These are phyloP conservation scores for Lithosia quadra DNA, from an alignment of 2,888 invertebrate genomes.

Conservation along the genomic window DNA sequence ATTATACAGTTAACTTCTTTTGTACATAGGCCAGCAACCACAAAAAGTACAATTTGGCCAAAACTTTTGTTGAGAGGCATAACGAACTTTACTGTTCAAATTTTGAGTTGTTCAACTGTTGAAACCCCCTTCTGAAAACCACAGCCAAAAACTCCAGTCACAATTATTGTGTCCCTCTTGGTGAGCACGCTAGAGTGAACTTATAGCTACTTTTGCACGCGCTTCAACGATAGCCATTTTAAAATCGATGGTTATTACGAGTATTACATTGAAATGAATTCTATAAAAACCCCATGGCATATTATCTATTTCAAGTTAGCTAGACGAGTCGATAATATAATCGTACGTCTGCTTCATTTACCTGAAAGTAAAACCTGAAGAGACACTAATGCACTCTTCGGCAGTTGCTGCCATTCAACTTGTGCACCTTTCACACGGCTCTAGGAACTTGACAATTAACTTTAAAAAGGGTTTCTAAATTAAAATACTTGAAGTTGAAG, in stretches of 20 bases:
- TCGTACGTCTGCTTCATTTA: constrained; percentile 11
- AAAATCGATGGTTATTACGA: too few relatives aligned
- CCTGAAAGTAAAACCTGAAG: constrained; percentile 12
- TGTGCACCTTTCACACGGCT: constrained; percentile 9
- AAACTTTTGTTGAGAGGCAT: neutral
- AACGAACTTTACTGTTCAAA: neutral
- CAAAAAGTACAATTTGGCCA: neutral
- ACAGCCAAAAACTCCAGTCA: neutral
- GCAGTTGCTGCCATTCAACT: constrained; percentile 4
- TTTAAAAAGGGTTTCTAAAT: neutral
- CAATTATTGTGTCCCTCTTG: neutral
- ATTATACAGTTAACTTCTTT: neutral
- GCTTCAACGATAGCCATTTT: too few relatives aligned
- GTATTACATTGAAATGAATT: too few relatives aligned
- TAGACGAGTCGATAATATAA: constrained; percentile 11
- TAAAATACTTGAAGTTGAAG: neutral
- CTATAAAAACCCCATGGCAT: neutral
- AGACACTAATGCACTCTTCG: constrained; percentile 20
- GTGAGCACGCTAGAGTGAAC: neutral
- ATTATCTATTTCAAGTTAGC: neutral
- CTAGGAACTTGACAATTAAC: neutral
- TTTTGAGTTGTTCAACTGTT: neutral
- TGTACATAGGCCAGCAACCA: neutral
- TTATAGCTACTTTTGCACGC: too few relatives aligned
- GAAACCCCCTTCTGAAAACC: neutral